Percentiles rank a stretch among this genome's conserved stretches.
Conservation (phyloP, 2,797 vertebrate genomes). For the Australoheros facetus region DNA sequence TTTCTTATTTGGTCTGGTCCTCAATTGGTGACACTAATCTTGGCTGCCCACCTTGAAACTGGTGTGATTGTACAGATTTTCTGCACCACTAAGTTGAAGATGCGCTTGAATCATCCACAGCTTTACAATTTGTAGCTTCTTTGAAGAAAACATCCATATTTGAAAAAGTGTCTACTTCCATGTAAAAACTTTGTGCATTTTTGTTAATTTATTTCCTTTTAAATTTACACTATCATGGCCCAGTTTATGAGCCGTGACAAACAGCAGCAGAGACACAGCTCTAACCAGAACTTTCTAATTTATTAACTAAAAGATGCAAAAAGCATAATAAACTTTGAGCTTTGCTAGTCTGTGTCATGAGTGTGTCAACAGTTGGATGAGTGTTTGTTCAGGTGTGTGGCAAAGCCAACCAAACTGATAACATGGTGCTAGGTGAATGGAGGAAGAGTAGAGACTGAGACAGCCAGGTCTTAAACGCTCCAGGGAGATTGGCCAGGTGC, state of each 20-base stretch:
- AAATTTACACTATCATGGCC: no score
- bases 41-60: background rate
- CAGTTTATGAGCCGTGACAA: background rate
- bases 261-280: background rate
- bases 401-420: background rate
- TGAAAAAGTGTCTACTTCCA: background rate
- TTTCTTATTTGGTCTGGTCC: background rate
- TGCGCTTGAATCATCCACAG: background rate
- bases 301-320: no score
- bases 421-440: background rate
- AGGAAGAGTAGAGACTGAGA: background rate
- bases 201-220: background rate
- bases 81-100: background rate
- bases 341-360: background rate
- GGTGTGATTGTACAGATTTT: background rate
- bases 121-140: background rate
- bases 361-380: background rate
- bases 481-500: background rate
- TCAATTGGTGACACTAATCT: background rate
- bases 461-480: background rate
- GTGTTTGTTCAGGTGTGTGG: background rate
- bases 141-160: background rate
- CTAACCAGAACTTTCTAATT: background rate
- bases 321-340: no score
- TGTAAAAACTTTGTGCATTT: background rate